Conservation (phyloP, 2,888 invertebrate genomes). For the Chrysolina americana region DNA sequence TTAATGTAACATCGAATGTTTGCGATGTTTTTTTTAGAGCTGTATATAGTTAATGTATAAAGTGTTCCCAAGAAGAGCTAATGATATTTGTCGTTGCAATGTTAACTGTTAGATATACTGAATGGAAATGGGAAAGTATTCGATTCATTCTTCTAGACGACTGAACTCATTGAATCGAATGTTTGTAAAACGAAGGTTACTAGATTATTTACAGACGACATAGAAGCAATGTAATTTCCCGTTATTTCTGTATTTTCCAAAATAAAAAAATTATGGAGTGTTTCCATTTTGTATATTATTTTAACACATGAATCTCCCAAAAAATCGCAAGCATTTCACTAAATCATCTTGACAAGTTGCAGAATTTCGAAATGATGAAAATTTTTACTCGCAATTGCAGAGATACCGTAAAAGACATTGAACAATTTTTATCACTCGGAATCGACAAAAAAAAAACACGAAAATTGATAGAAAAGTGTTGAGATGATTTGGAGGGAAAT, state of each 20-base stretch:
- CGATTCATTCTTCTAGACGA: background rate
- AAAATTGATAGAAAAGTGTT: no score
- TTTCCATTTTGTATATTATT: background rate
- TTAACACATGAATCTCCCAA: no score
- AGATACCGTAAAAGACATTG: no score
- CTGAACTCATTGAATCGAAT: background rate
- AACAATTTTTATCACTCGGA: no score
- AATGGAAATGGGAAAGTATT: background rate
- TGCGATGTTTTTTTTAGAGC: slow-evolving; percentile 2
- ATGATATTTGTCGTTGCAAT: background rate
- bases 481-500: no score
- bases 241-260: slow-evolving; percentile 15
- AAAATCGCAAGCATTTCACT: no score
- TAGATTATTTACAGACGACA: background rate
- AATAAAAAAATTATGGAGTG: background rate
- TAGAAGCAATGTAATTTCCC: slow-evolving; percentile 2
- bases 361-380: no score
- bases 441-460: no score
- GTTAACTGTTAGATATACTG: background rate
- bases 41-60: background rate
- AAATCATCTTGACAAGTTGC: no score
- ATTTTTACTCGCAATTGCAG: no score
- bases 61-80: background rate
- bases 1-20: slow-evolving; percentile 39
- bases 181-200: background rate